phyloP scores from a whole-genome alignment of 2,113 vertebrate genomes.

The Saccopteryx leptura region DNA sequence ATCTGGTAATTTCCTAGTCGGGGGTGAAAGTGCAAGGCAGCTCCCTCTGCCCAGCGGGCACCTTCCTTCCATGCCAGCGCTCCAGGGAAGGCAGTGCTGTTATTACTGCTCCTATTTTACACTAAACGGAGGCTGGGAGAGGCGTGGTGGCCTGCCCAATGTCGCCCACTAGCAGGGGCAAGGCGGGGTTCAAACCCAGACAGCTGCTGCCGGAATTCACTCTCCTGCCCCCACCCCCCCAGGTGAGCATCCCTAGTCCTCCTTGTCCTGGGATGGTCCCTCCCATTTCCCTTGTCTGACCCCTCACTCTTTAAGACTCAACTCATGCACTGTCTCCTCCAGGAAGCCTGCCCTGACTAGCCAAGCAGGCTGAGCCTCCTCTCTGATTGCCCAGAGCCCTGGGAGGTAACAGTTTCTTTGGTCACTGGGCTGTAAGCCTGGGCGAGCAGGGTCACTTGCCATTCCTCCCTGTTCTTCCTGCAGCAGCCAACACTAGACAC shows the following conservation, averaged over 20 bases:
- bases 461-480: neutral
- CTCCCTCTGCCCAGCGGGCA: neutral
- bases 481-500: neutral
- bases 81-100: neutral
- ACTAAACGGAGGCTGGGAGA: neutral
- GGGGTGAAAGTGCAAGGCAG: neutral
- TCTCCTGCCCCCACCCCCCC: neutral
- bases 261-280: neutral
- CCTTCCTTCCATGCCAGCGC: neutral
- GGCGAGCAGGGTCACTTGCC: neutral
- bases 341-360: neutral
- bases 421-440: neutral
- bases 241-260: fast-evolving
- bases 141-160: neutral
- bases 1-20: neutral
- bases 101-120: neutral
- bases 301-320: neutral
- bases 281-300: neutral
- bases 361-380: neutral
- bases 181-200: neutral
- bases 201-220: neutral
- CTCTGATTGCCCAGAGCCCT: neutral
- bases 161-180: neutral
- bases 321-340: neutral
- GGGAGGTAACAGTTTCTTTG: neutral